Evolutionary conservation across 2,797 vertebrate species (phyloP), one percentile per base, ranked within the genome.

Genomic region (Periparus ater): DNA sequence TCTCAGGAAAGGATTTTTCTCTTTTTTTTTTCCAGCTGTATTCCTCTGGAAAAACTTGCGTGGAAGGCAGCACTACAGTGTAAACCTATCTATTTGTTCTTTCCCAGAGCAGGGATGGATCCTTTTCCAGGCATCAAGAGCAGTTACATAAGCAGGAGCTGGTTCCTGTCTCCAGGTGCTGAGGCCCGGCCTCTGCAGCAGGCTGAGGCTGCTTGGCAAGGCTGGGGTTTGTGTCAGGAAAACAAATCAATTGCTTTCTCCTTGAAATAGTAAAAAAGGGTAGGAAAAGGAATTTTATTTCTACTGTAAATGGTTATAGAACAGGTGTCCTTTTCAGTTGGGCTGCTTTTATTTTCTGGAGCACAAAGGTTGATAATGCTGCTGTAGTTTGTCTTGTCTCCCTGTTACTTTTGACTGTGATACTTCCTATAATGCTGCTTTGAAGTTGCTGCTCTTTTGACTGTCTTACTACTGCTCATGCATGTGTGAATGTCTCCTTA

Each of bases 401-500:
- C 36, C 66, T 73, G 34, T 63, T 95, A 44, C 73, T 90, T 94
- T 90, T 80, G 93, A 61, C 63, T 73, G 79, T 55, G 88, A 45
- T 88, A 14, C 50, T 91, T 93, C 85, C 67, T 79, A 4, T 72
- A 79, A 73, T 0, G 19, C 53, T 85, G 25, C 88, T 94, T 79
- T 87, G 83, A 96, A 93, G 88, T 38, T 72, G 57, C 74, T 93
- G 92, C 77, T 96, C 89, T 71, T 95, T 85, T 92, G 74, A 58
- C 53, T 93, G 89, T 79, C 74, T 73, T 93, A 53, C 82, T 90
- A 66, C 89, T 88, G 74, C 88, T 96, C 89, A 90, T 80, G 67
- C 91, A 82, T 76, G 80, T 63, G 67, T 91, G 91, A 96, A 94
- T 90, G 88, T 61, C 93, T 94, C 89, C 85, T 91, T 91, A 82